These are phyloP conservation scores for Monomorium pharaonis DNA, from an alignment of 1,140 invertebrate species.

Conservation along the genomic window DNA sequence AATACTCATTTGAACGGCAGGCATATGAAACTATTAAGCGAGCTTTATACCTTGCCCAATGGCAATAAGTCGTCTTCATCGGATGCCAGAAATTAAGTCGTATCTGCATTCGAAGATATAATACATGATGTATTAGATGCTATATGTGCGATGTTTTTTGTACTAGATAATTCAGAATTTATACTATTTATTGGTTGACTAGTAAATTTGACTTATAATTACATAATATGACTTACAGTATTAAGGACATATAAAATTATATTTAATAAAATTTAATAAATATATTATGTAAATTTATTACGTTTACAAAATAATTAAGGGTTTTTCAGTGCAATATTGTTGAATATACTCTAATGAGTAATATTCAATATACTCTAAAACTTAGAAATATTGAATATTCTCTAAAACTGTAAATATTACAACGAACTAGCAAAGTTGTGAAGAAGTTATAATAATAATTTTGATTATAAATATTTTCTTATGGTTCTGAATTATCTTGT, in stretches of 20 bases:
- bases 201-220: not conserved
- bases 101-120: not conserved
- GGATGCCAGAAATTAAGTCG: conserved; percentile 52
- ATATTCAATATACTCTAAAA: not conserved
- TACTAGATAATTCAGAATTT: conserved; percentile 41
- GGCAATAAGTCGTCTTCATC: conserved; percentile 63
- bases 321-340: not conserved
- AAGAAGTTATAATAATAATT: not conserved
- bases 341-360: too few species aligned
- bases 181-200: not conserved
- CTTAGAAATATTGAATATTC: not conserved
- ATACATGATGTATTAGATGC: not conserved
- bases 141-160: not conserved
- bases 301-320: not conserved
- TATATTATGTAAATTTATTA: not conserved
- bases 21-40: conserved; percentile 78
- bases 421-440: not conserved
- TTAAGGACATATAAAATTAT: not conserved
- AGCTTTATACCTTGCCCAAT: conserved; percentile 72
- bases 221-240: not conserved
- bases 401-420: not conserved
- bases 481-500: conserved; percentile 47
- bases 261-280: not conserved
- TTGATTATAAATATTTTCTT: not conserved
- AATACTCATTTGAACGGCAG: conserved; percentile 80